Evolutionary conservation across 2,888 invertebrate species (phyloP).

Genomic region (Aphidoletes aphidimyza): DNA sequence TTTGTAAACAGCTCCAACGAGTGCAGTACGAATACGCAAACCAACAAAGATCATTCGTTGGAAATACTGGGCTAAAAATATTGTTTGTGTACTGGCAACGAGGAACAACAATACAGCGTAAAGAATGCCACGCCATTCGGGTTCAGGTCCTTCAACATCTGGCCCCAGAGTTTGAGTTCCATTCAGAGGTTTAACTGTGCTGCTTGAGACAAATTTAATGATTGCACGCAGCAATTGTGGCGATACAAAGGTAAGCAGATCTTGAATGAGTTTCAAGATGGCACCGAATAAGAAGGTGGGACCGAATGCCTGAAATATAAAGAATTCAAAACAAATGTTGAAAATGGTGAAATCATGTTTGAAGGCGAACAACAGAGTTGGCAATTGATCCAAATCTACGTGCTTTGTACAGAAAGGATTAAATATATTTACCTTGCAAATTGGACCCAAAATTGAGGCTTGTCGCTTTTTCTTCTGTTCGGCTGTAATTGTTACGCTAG

Average conservation of each 20-base stretch:
- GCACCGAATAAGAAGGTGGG: constrained; percentile 88
- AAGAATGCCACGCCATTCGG: constrained; percentile 87
- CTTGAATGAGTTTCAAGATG: constrained; percentile 82
- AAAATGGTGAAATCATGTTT: too few species aligned
- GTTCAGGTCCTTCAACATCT: constrained; percentile 63
- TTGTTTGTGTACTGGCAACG: constrained; percentile 82
- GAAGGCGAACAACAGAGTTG: too few species aligned
- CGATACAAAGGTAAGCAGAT: constrained; percentile 86
- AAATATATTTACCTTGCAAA: too few species aligned
- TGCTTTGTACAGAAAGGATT: too few species aligned
- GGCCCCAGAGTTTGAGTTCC: constrained; percentile 63
- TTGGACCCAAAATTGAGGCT: constrained; percentile 85
- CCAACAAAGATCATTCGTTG: constrained; percentile 91
- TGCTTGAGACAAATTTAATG: constrained; percentile 73
- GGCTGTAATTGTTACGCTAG: constrained; percentile 77
- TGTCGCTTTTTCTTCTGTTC: constrained; percentile 71
- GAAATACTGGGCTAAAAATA: constrained; percentile 90
- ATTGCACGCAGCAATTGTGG: constrained; percentile 86
- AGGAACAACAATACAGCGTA: constrained; percentile 81
- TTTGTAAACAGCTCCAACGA: constrained; percentile 89
- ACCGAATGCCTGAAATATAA: too few species aligned
- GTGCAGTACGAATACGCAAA: constrained; percentile 86
- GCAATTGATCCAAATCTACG: too few species aligned
- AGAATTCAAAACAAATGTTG: too few species aligned
- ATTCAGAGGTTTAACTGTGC: background rate